Conservation (phyloP, 2,797 vertebrate genomes). For the Poecilia velifera region DNA sequence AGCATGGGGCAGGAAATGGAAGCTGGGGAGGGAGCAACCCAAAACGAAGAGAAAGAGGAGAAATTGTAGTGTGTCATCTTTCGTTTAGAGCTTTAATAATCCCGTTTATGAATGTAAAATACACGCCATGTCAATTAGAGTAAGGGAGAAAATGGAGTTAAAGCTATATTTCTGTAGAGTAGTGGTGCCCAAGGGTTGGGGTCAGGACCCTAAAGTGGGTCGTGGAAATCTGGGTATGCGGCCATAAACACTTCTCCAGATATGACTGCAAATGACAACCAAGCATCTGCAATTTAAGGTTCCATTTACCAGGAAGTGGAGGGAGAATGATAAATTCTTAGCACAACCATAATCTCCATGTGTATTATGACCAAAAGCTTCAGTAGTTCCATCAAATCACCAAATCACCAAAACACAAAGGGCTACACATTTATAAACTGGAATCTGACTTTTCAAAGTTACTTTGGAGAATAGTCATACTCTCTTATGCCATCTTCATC, state of each 20-base stretch:
- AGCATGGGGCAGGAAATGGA: constrained; percentile 24
- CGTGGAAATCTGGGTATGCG: neutral
- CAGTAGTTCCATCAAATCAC: neutral
- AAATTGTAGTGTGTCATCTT: neutral
- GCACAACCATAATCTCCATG: neutral
- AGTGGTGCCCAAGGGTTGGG: neutral
- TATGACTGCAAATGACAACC: neutral
- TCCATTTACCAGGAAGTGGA: neutral
- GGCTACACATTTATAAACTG: neutral
- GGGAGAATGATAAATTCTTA: neutral
- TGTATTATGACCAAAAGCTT: neutral
- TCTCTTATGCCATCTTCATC: too few relatives aligned
- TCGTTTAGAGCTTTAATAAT: neutral
- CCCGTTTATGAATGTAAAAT: neutral
- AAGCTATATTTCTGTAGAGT: neutral
- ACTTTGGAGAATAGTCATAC: neutral
- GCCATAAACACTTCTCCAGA: neutral
- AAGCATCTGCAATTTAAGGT: too few relatives aligned
- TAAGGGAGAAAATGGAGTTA: neutral
- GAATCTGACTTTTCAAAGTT: neutral
- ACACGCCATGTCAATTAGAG: neutral
- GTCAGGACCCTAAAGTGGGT: neutral
- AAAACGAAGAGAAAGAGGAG: neutral
- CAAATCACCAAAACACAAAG: neutral
- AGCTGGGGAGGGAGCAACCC: constrained; percentile 16